Evolutionary conservation across 1,140 invertebrate genomes (phyloP).

Genomic region (Tenebrio molitor): DNA sequence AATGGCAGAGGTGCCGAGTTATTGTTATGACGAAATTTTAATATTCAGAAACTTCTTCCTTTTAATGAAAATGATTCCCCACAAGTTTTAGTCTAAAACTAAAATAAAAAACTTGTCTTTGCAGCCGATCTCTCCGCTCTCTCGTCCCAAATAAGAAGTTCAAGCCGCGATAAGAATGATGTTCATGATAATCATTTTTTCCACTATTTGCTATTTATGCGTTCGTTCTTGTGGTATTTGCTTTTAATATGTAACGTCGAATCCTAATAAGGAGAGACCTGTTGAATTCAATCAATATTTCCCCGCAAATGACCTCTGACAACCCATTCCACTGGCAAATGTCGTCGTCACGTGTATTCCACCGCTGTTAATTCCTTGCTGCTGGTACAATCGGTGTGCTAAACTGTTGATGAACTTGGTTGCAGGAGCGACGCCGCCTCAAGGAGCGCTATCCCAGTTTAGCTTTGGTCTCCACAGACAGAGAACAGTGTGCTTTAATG

Average conservation of each 20-base stretch:
- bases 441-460: constrained; percentile 87
- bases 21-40: neutral
- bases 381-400: neutral
- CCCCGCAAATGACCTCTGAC: neutral
- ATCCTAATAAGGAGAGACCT: constrained; percentile 6
- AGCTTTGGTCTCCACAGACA: constrained; percentile 80
- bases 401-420: constrained; percentile 39
- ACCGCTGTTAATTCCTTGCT: too few relatives aligned
- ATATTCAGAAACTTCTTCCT: neutral
- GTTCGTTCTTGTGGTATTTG: neutral
- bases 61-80: neutral
- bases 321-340: neutral
- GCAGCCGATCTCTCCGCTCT: too few relatives aligned
- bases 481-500: constrained; percentile 81
- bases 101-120: too few relatives aligned
- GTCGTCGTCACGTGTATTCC: neutral
- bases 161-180: too few relatives aligned
- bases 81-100: too few relatives aligned
- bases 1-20: constrained; percentile 10
- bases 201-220: too few relatives aligned
- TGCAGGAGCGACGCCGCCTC: constrained; percentile 84
- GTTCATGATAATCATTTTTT: too few relatives aligned
- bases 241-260: neutral
- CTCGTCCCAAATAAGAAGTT: too few relatives aligned
- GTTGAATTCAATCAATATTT: constrained; percentile 19